Percentiles rank a stretch among this genome's conserved stretches.
These are phyloP conservation scores for Dermatophagoides farinae DNA, from an alignment of 1,140 invertebrate genomes.

Conservation along the genomic window DNA sequence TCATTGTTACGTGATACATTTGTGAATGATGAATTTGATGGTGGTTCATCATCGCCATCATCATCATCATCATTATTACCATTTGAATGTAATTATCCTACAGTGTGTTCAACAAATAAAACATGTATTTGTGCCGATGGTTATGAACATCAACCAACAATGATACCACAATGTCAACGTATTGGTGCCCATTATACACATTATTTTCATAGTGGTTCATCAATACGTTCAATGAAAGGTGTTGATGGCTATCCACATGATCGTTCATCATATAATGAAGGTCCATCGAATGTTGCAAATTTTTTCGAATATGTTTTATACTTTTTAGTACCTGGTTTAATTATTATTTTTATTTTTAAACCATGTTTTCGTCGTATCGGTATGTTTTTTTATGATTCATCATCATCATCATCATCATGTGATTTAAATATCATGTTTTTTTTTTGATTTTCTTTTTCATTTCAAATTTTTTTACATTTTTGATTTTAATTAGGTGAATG, in stretches of 20 bases:
- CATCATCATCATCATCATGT: too few species aligned
- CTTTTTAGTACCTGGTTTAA: background rate
- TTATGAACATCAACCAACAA: background rate
- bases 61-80: too few species aligned
- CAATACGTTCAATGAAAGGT: background rate
- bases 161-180: background rate
- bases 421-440: background rate
- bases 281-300: background rate
- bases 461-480: background rate
- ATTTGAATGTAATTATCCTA: background rate
- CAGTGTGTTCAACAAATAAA: background rate
- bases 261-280: background rate
- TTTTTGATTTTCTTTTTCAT: background rate
- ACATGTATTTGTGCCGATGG: background rate
- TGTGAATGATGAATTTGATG: too few species aligned
- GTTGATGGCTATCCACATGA: background rate
- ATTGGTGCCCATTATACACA: background rate
- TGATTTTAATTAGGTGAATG: conserved; percentile 1
- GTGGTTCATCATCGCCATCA: too few species aligned
- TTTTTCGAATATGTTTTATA: conserved; percentile 2
- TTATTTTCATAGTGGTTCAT: background rate
- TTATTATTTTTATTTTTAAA: conserved; percentile 1
- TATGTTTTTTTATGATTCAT: background rate
- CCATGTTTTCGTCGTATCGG: conserved; percentile 6
- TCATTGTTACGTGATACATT: too few species aligned